Base-by-base conservation (phyloP, 2,888 invertebrate genomes). In the Drosophila austrosaltans region DNA sequence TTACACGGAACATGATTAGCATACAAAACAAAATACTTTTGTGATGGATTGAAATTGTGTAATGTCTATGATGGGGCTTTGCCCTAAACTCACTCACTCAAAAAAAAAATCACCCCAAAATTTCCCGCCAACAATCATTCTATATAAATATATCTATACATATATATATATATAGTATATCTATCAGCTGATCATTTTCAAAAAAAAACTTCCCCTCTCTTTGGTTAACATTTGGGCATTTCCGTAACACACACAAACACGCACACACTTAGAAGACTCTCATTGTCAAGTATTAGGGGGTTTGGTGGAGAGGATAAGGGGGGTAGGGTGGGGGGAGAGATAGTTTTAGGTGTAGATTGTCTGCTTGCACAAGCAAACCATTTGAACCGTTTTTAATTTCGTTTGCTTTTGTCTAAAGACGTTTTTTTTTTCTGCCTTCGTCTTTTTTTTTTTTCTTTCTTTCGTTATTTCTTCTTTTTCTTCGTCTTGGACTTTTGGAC, bases 331-430 rank as follows among this genome's bases (percentile, higher is more conserved):
- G 8, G n/a, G 28, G 28, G 7, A 6, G 16, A 39, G 54, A 22
- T 10, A 67, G 16, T 59, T 61, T 16, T 16, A 16, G 58, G 64
- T 76, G 75, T 72, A 76, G 77, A 86, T 79, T 78, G 16, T 16
- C 16, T 16, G 83, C 80, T 83, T 83, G 78, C 75, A 81, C 75
- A 83, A 79, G 84, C 78, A 77, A 84, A 78, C 66, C 87, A 68
- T 77, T 84, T 87, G 76, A 84, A 79, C 81, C 81, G 84, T 84
- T 84, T 83, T 84, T 87, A 84, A 87, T 84, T 87, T 84, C 85
- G 82, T 85, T 85, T 85, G 75, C 81, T 85, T 72, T 75, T 76
- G 78, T 77, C 75, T 73, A 75, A 81, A 81, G 81, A 74, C 76
- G 75, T 71, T 42, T 54, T 65, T 57, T 25, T 12, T 57, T 61